Base-by-base conservation (phyloP, 2,113 vertebrate genomes). In the Isurus oxyrinchus region DNA sequence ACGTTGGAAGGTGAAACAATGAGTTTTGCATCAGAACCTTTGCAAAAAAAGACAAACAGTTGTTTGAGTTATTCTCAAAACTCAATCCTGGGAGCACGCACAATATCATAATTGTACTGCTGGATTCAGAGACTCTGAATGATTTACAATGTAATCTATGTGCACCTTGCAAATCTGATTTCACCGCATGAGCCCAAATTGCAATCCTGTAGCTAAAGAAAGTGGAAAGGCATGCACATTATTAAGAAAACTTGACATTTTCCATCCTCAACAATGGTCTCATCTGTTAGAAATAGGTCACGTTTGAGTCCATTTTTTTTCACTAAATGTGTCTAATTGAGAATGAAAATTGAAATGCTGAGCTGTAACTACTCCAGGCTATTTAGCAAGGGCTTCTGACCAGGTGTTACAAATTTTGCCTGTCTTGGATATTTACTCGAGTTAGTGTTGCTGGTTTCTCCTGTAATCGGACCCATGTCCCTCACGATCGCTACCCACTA, bases 281-380 rank as follows among this genome's bases (percentile, higher is more conserved):
- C n/a, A 84, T 84, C 79, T 84, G 79, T 84, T 21, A 84, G 79
- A 84, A 84, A 84, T 44, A 44, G n/a, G 79, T 84, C n/a, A 84
- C n/a, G 40, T 44, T 44, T 84, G 79, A 19, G n/a, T n/a, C n/a
- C 14, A 19, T n/a, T 84, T 84, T 63, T 40, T 84, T 84, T 19
- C 79, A 84, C n/a, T 44, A 84, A 49, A 49, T 84, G 81, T 84
- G 81, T 84, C 81, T 21, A 84, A 44, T 84, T 84, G 19, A 84
- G 81, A 84, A 84, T 49, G 81, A 84, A 84, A 84, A 84, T 84
- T 84, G 81, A 7, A 84, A 84, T 76, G 81, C 81, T 40, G 40
- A 84, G 40, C 40, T 49, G 81, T 84, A 44, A 44, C 13, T 84
- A 84, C 40, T 84, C 40, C 81, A 49, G 81, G 81, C 81, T 84